Percentiles rank a stretch among this genome's conserved stretches.
phyloP scores from a whole-genome alignment of 2,797 vertebrate species.

The Peromyscus aztecus region DNA sequence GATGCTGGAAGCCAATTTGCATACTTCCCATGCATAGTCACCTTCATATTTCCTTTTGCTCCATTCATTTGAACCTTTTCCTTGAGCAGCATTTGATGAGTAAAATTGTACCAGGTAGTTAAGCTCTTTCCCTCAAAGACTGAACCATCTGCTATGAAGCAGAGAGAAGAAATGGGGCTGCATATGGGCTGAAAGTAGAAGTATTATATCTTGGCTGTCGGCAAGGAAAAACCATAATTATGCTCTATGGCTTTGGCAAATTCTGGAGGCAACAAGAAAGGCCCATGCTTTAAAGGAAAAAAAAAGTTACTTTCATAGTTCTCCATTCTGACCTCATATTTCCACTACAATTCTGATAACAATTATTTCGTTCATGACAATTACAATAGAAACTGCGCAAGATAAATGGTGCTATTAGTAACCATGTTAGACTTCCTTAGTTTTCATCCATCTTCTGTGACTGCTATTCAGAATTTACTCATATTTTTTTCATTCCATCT shows the following conservation, averaged over 20 bases:
- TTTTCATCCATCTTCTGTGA: slow-evolving; percentile 5
- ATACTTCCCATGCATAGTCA: background rate
- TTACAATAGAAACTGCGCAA: slow-evolving; percentile 9
- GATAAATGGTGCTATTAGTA: slow-evolving; percentile 3
- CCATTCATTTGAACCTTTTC: background rate
- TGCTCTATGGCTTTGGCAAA: background rate
- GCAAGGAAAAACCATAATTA: background rate
- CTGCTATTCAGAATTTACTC: slow-evolving; percentile 20
- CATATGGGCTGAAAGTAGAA: background rate
- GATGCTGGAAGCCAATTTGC: background rate
- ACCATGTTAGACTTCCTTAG: slow-evolving; percentile 3
- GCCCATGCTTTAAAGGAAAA: background rate
- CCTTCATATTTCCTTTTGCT: slow-evolving; percentile 13
- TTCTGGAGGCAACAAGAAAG: background rate
- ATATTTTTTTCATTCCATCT: slow-evolving; percentile 18
- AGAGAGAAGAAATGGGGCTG: background rate
- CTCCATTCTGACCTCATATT: background rate
- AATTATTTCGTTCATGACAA: slow-evolving; percentile 25
- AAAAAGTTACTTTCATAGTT: background rate
- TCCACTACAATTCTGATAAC: slow-evolving; percentile 8
- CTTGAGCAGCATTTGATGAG: background rate
- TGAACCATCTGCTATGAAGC: background rate
- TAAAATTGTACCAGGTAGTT: background rate
- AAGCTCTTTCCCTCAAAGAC: background rate
- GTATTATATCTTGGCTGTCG: background rate